Evolutionary conservation across 1,140 invertebrate species (phyloP).

Genomic region (Diorhabda carinulata): DNA sequence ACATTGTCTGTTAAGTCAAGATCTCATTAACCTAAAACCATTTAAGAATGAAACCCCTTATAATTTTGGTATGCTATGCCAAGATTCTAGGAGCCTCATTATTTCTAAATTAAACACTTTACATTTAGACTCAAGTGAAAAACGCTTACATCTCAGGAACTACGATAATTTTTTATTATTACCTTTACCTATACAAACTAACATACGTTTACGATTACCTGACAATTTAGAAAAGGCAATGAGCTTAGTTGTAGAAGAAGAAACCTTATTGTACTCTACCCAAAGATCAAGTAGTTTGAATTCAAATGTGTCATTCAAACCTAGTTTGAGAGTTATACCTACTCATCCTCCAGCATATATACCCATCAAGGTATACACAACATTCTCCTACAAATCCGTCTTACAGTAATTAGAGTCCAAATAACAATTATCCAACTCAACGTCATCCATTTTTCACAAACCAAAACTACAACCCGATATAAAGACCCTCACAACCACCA

Average conservation of each 20-base stretch:
- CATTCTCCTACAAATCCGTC: too few relatives aligned
- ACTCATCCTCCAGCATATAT: too few relatives aligned
- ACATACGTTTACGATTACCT: conserved; percentile 20
- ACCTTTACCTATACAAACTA: conserved; percentile 21
- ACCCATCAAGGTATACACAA: too few relatives aligned
- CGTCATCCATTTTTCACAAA: too few relatives aligned
- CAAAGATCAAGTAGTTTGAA: background rate
- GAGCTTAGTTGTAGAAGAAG: conserved; percentile 19
- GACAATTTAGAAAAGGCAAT: conserved; percentile 23
- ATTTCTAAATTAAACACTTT: conserved; percentile 27
- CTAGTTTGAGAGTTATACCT: background rate
- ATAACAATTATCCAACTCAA: too few relatives aligned
- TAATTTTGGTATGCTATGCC: conserved; percentile 29
- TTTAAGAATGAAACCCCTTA: conserved; percentile 26
- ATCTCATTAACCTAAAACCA: conserved; percentile 27
- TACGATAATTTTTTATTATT: conserved; percentile 25
- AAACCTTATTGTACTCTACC: conserved; percentile 26
- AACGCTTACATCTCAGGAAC: conserved; percentile 18
- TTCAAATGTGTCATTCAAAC: background rate
- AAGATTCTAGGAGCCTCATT: conserved; percentile 26
- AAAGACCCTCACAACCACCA: too few relatives aligned
- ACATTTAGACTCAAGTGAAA: conserved; percentile 3
- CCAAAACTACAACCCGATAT: too few relatives aligned
- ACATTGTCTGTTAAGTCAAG: conserved; percentile 30
- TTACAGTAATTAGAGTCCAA: too few relatives aligned